These are phyloP conservation scores for Apodemus sylvaticus DNA, from an alignment of 2,113 vertebrate species.

Conservation along the genomic window DNA sequence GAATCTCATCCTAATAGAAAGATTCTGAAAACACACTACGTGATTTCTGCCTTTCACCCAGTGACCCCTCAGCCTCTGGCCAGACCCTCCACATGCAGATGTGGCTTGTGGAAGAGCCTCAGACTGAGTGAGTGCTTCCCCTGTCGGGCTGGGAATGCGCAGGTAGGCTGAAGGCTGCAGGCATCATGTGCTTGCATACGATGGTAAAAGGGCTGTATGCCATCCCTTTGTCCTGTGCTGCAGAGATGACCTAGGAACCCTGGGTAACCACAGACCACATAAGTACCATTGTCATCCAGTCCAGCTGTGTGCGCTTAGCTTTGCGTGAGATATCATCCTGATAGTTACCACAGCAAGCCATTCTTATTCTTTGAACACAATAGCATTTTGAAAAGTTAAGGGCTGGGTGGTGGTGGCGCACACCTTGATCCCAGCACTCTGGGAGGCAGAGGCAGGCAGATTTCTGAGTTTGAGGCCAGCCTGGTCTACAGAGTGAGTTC, in stretches of 20 bases:
- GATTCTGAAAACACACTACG: not conserved
- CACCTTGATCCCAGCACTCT: too few species aligned
- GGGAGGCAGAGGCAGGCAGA: too few species aligned
- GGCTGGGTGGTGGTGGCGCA: too few species aligned
- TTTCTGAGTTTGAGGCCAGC: too few species aligned
- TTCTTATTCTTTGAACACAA: not conserved
- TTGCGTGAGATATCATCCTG: not conserved
- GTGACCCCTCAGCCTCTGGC: not conserved
- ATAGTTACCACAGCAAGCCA: not conserved
- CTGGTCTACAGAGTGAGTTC: too few species aligned
- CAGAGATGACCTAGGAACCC: not conserved
- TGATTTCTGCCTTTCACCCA: not conserved
- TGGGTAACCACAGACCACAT: not conserved
- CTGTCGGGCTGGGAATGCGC: not conserved
- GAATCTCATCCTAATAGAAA: not conserved
- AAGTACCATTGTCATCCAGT: not conserved
- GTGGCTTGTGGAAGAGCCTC: not conserved
- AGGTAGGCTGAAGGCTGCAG: not conserved
- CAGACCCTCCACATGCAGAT: not conserved
- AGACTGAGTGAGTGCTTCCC: not conserved
- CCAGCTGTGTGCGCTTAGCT: not conserved
- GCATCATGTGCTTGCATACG: too few species aligned
- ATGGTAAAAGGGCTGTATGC: fast-evolving
- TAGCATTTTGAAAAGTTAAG: not conserved
- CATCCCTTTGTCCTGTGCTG: not conserved